phyloP scores from a whole-genome alignment of 2,888 invertebrate genomes.

The Eupsilia transversa region DNA sequence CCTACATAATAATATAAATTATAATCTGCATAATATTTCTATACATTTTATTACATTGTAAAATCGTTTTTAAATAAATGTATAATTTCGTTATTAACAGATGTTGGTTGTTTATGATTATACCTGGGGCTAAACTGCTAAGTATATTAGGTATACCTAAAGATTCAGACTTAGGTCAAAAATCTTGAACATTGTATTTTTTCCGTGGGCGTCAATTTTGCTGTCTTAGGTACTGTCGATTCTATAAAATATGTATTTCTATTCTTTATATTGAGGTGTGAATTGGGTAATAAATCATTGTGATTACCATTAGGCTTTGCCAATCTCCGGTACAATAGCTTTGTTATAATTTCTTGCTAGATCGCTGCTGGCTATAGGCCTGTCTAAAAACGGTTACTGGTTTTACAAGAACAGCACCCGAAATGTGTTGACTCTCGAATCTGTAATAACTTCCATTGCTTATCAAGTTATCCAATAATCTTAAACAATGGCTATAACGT shows the following conservation, averaged over 20 bases:
- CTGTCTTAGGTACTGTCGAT: constrained; percentile 24
- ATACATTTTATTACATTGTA: constrained; percentile 47
- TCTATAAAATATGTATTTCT: constrained; percentile 42
- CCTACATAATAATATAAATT: constrained; percentile 36
- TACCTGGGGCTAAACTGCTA: constrained; percentile 55
- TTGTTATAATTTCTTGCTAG: constrained; percentile 30
- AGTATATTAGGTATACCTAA: constrained; percentile 49
- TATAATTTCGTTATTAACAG: constrained; percentile 55
- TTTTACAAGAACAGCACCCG: constrained; percentile 10
- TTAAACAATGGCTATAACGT: background rate
- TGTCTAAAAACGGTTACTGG: constrained; percentile 19
- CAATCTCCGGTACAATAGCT: constrained; percentile 36
- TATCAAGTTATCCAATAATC: background rate
- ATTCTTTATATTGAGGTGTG: constrained; percentile 42
- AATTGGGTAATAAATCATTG: constrained; percentile 48
- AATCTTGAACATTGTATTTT: constrained; percentile 22
- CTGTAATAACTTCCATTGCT: background rate
- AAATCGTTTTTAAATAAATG: constrained; percentile 59
- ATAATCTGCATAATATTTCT: constrained; percentile 41
- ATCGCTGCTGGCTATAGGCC: constrained; percentile 20
- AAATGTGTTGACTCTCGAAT: background rate
- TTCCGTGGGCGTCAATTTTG: constrained; percentile 50
- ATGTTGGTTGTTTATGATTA: constrained; percentile 55
- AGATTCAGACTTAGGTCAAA: constrained; percentile 27
- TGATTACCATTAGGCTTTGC: constrained; percentile 26